Percentiles rank a stretch among this genome's conserved stretches.
Conservation (phyloP, 1,140 invertebrate genomes). For the Batillaria attramentaria region DNA sequence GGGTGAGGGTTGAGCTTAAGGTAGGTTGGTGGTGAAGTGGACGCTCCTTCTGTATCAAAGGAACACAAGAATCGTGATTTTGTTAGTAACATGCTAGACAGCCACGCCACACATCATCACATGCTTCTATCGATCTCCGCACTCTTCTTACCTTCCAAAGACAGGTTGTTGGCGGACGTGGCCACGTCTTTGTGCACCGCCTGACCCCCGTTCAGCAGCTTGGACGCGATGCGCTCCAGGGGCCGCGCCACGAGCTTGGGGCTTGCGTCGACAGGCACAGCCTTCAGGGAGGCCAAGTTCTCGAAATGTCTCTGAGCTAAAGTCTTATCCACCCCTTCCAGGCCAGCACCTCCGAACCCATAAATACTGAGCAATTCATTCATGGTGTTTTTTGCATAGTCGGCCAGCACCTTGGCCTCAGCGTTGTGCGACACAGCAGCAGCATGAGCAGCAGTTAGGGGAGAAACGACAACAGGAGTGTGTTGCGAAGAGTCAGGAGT, state of each 20-base stretch:
- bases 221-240: not conserved
- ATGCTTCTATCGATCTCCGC: too few relatives aligned
- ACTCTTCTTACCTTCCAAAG: constrained; percentile 16
- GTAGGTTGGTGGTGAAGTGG: too few relatives aligned
- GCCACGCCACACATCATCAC: not conserved
- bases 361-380: constrained; percentile 83
- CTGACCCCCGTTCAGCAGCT: not conserved
- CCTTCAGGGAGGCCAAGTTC: not conserved
- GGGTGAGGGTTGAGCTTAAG: too few relatives aligned
- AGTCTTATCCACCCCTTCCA: constrained; percentile 5
- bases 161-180: not conserved
- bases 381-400: constrained; percentile 84
- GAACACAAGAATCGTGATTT: not conserved
- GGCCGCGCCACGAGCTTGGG: not conserved
- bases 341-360: constrained; percentile 67
- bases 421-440: not conserved
- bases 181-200: constrained; percentile 13
- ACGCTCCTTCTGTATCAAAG: too few relatives aligned
- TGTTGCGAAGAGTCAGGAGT: not conserved
- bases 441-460: not conserved
- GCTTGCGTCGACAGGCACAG: not conserved
- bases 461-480: not conserved
- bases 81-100: not conserved
- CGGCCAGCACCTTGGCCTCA: constrained; percentile 72
- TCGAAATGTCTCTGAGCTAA: not conserved